Evolutionary conservation across 92 coral and sea anemone species (phyloP).

Genomic region (Diadumene lineata): DNA sequence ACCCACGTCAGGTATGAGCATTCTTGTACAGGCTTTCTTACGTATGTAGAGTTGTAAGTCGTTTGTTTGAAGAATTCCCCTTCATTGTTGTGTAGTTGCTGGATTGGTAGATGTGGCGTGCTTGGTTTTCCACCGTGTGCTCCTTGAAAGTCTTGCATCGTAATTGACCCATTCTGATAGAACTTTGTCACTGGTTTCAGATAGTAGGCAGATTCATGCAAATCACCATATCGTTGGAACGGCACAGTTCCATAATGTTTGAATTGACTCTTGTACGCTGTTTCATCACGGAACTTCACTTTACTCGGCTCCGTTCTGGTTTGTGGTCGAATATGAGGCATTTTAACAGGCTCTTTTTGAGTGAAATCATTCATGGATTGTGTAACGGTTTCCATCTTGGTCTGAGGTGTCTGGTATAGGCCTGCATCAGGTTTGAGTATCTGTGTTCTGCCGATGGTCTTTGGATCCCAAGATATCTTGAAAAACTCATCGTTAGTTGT

Average conservation of each 20-base stretch:
- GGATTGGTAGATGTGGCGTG: conserved; percentile 71
- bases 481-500: conserved; percentile 83
- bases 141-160: conserved; percentile 83
- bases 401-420: conserved; percentile 57
- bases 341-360: conserved; percentile 64
- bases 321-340: conserved; percentile 74
- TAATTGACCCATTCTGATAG: conserved; percentile 85
- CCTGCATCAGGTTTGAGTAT: conserved; percentile 63
- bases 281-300: conserved; percentile 73
- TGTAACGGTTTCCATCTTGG: conserved; percentile 81
- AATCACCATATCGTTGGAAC: conserved; percentile 80
- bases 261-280: conserved; percentile 86
- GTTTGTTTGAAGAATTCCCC: conserved; percentile 64
- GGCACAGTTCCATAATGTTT: conserved; percentile 73
- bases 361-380: conserved; percentile 85
- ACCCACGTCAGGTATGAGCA: conserved; percentile 82
- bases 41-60: conserved; percentile 72
- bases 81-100: conserved; percentile 35
- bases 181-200: conserved; percentile 85
- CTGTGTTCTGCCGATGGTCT: conserved; percentile 70
- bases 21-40: conserved; percentile 53
- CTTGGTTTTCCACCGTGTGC: conserved; percentile 84
- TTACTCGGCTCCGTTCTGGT: conserved; percentile 73
- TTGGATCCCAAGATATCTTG: conserved; percentile 91
- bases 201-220: conserved; percentile 82